Conservation (phyloP, 2,888 invertebrate species). For the Alloscopus bannaensis region DNA sequence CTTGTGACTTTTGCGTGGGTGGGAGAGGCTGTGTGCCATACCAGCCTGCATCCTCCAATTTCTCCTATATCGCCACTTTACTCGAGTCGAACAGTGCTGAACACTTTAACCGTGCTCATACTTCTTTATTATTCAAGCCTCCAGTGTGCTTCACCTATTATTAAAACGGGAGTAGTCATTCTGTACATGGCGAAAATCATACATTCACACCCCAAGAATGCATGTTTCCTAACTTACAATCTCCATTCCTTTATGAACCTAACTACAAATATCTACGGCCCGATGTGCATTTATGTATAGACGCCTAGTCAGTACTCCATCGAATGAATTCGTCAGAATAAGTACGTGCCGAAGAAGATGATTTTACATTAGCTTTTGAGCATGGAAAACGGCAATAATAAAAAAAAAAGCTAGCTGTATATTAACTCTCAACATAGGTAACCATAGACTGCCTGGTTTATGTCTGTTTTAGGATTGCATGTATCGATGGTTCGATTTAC, state of each 20-base stretch:
- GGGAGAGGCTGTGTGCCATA: constrained; percentile 23
- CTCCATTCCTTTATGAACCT: too few species aligned
- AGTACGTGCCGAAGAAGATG: neutral
- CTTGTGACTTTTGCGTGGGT: constrained; percentile 61
- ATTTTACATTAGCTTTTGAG: neutral
- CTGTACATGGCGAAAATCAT: neutral
- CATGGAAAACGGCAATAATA: neutral
- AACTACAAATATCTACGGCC: neutral
- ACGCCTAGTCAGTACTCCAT: neutral
- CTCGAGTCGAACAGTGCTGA: too few species aligned
- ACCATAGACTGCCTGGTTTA: neutral
- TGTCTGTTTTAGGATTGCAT: neutral
- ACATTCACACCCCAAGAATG: neutral
- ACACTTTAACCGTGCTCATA: too few species aligned
- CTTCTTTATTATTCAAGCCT: neutral
- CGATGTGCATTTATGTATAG: neutral
- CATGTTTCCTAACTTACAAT: neutral
- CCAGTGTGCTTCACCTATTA: too few species aligned
- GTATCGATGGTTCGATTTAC: neutral
- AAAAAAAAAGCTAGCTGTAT: neutral
- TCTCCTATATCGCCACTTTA: constrained; percentile 29
- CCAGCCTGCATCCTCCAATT: constrained; percentile 38
- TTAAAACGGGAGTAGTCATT: too few species aligned
- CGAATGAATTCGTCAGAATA: neutral
- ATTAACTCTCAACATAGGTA: neutral